phyloP scores from a whole-genome alignment of 1,140 invertebrate genomes.

The Zaprionus camerounensis region DNA sequence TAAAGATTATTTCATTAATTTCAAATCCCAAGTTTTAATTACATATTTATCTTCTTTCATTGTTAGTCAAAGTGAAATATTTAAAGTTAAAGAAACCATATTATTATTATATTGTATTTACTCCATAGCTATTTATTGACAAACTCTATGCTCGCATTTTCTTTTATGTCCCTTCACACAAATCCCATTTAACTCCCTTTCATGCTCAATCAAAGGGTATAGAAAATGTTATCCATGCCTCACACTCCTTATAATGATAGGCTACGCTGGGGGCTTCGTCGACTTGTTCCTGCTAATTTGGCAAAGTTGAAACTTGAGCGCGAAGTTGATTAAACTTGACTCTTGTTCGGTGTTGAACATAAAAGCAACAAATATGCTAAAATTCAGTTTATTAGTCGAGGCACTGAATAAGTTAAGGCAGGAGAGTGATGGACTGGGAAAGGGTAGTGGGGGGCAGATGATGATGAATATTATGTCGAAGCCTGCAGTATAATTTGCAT shows the following conservation, averaged over 20 bases:
- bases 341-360: slow-evolving; percentile 3
- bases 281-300: slow-evolving; percentile 11
- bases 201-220: slow-evolving; percentile 1
- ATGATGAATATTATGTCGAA: slow-evolving; percentile 7
- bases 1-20: background rate
- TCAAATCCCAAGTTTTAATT: background rate
- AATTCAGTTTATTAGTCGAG: slow-evolving; percentile 23
- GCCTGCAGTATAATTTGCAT: slow-evolving; percentile 36
- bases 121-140: background rate
- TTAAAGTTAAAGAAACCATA: background rate
- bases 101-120: background rate
- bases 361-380: slow-evolving; percentile 31
- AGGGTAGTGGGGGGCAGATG: background rate
- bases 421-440: background rate
- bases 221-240: background rate
- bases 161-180: background rate
- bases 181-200: background rate
- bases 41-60: background rate
- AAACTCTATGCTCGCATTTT: background rate
- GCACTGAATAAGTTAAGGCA: background rate
- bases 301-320: slow-evolving; percentile 13
- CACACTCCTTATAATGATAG: background rate
- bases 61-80: too few species aligned
- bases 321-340: slow-evolving; percentile 23
- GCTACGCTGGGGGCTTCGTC: background rate